Percentiles rank a stretch among this genome's conserved stretches.
phyloP scores from a whole-genome alignment of 2,888 invertebrate species.

The Mystacides longicornis region DNA sequence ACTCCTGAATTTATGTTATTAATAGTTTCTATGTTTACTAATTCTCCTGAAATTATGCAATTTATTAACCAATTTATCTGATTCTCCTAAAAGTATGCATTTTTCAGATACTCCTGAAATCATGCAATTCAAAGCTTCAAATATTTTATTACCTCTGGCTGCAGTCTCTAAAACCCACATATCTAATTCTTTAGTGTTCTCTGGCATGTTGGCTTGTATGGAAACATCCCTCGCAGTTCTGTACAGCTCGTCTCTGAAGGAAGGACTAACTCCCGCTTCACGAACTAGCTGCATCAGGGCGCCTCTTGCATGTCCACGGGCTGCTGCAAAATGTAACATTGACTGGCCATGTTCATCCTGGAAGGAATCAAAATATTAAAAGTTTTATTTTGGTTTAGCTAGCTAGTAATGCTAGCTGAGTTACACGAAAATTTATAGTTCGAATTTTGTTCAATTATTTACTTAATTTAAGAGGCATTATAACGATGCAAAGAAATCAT shows the following conservation, averaged over 20 bases:
- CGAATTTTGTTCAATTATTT: too few relatives aligned
- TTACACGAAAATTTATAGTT: too few relatives aligned
- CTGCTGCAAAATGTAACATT: conserved; percentile 82
- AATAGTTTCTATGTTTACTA: conserved; percentile 43
- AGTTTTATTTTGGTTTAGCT: too few relatives aligned
- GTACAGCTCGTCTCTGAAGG: conserved; percentile 78
- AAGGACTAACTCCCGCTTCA: conserved; percentile 73
- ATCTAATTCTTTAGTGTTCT: conserved; percentile 78
- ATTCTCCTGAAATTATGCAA: conserved; percentile 36
- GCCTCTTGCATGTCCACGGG: conserved; percentile 72
- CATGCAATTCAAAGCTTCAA: too few relatives aligned
- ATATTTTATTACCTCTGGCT: conserved; percentile 61
- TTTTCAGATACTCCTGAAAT: too few relatives aligned
- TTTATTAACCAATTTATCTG: too few relatives aligned
- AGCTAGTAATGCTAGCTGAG: too few relatives aligned
- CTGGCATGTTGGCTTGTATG: conserved; percentile 65
- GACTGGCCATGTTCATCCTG: conserved; percentile 85
- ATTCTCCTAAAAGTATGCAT: too few relatives aligned
- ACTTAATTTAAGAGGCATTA: too few relatives aligned
- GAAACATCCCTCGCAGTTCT: conserved; percentile 82
- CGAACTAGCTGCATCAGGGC: conserved; percentile 72
- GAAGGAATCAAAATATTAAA: not conserved
- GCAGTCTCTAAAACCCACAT: conserved; percentile 70
- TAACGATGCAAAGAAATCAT: too few relatives aligned
- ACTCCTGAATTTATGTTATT: too few relatives aligned